These are phyloP conservation scores for Oncorhynchus keta DNA, from an alignment of 2,113 vertebrate species.

Conservation along the genomic window DNA sequence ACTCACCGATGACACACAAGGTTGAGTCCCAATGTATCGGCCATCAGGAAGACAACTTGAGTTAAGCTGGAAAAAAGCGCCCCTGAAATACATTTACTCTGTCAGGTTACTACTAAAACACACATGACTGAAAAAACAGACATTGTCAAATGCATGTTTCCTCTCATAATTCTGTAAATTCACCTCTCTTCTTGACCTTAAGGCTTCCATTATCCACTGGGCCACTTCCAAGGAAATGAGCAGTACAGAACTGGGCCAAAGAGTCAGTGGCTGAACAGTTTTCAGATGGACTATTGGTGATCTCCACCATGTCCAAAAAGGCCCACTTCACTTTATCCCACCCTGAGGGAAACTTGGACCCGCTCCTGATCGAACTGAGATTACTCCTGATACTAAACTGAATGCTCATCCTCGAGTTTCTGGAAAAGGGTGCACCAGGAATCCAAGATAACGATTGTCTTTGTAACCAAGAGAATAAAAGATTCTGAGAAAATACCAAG, in stretches of 20 bases:
- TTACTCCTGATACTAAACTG: conserved; percentile 48
- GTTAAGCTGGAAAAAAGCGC: conserved; percentile 56
- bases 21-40: conserved; percentile 62
- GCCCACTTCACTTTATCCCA: not conserved
- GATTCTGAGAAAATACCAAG: not conserved
- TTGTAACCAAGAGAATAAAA: not conserved
- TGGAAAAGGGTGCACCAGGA: not conserved
- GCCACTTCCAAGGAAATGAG: conserved; percentile 55
- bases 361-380: conserved; percentile 52
- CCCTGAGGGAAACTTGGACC: conserved; percentile 43
- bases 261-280: conserved; percentile 53
- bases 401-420: conserved; percentile 55
- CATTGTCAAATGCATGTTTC: conserved; percentile 71
- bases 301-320: conserved; percentile 30
- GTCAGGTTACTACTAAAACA: conserved; percentile 71
- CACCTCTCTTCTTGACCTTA: conserved; percentile 71
- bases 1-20: conserved; percentile 63
- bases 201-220: conserved; percentile 61
- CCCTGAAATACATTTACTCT: conserved; percentile 67
- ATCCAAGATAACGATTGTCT: not conserved
- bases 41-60: conserved; percentile 66
- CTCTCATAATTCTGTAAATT: conserved; percentile 72
- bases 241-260: conserved; percentile 50
- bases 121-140: conserved; percentile 73
- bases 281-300: conserved; percentile 62